Percentiles rank a stretch among this genome's conserved stretches.
These are phyloP conservation scores for Drosophila multiciliata DNA, from an alignment of 2,888 invertebrate genomes.

Conservation along the genomic window DNA sequence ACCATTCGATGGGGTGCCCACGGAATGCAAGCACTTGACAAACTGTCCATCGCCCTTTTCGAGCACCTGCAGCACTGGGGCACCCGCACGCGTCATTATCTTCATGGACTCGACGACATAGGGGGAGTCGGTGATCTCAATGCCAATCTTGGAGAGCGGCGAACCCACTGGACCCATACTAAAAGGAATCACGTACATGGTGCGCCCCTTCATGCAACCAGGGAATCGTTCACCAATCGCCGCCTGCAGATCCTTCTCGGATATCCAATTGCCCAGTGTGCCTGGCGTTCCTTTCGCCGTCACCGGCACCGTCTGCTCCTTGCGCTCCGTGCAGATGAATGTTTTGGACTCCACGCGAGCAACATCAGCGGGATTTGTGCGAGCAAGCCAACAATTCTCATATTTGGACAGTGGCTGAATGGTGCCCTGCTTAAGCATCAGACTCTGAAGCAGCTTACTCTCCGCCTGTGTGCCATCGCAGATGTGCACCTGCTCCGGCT, in stretches of 20 bases:
- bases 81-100: slow-evolving; percentile 97
- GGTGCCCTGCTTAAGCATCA: slow-evolving; percentile 92
- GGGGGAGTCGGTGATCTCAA: slow-evolving; percentile 98
- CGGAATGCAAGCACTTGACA: slow-evolving; percentile 97
- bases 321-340: slow-evolving; percentile 94
- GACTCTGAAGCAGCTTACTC: slow-evolving; percentile 89
- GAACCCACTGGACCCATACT: slow-evolving; percentile 99
- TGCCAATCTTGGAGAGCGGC: slow-evolving; percentile 97
- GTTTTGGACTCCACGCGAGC: slow-evolving; percentile 98
- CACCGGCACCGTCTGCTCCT: slow-evolving; percentile 92
- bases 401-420: slow-evolving; percentile 93
- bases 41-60: slow-evolving; percentile 87
- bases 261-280: slow-evolving; percentile 96
- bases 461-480: slow-evolving; percentile 97
- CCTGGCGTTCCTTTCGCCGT: slow-evolving; percentile 92
- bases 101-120: slow-evolving; percentile 99
- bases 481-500: slow-evolving; percentile 94
- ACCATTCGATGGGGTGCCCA: slow-evolving; percentile 90
- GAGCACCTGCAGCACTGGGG: slow-evolving; percentile 86
- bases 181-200: slow-evolving; percentile 99
- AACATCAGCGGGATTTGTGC: slow-evolving; percentile 98
- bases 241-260: slow-evolving; percentile 91
- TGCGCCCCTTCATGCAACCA: slow-evolving; percentile 95
- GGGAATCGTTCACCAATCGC: slow-evolving; percentile 94
- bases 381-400: slow-evolving; percentile 96